Conservation (phyloP, 37 sponge, comb jelly and placozoan species). For the Agelas oroides region DNA sequence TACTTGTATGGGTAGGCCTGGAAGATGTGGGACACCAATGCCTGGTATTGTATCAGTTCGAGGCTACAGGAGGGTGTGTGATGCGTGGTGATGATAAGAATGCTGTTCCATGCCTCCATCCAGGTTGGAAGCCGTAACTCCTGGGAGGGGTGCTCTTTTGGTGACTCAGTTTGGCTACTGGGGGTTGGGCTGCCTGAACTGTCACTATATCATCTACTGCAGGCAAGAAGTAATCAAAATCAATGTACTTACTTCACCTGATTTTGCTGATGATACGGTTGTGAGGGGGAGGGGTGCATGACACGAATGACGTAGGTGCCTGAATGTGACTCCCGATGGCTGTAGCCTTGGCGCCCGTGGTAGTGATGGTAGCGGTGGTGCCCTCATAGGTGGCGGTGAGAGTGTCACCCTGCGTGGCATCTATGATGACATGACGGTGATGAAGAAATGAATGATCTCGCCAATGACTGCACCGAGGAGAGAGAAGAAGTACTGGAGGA, state of each 20-base stretch:
- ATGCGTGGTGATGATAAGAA: not conserved
- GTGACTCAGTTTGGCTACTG: not conserved
- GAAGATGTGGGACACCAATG: not conserved
- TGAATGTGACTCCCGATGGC: not conserved
- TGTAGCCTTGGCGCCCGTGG: not conserved
- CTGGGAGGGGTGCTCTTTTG: not conserved
- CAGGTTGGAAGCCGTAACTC: not conserved
- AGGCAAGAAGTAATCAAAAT: not conserved
- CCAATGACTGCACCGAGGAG: too few species aligned
- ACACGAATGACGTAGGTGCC: not conserved
- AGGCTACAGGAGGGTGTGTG: not conserved
- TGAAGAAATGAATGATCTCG: not conserved
- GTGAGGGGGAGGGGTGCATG: not conserved
- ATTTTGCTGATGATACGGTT: not conserved
- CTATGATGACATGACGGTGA: not conserved
- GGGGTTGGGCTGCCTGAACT: not conserved
- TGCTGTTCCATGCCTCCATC: constrained; percentile 1
- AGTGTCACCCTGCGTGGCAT: not conserved
- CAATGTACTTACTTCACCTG: not conserved
- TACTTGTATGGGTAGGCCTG: not conserved
- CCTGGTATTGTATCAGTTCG: not conserved
- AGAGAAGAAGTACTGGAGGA: not conserved
- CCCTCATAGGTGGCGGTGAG: not conserved
- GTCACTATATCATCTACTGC: not conserved
- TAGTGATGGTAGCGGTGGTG: not conserved